Evolutionary conservation across 2,797 vertebrate genomes (phyloP), one percentile per base, ranked within the genome.

Genomic region (Manis crassicaudata): DNA sequence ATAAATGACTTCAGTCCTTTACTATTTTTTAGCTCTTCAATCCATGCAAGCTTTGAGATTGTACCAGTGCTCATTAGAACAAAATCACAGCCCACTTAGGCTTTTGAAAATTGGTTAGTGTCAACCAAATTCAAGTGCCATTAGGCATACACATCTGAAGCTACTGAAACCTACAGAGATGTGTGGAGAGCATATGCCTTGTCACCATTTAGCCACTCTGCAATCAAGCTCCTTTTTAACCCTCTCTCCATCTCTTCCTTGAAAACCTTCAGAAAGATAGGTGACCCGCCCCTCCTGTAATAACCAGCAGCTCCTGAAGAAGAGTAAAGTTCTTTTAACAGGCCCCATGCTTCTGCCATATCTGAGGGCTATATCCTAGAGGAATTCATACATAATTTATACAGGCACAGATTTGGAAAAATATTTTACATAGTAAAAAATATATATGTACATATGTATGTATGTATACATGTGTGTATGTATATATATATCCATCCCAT

Each of bases 81-180:
- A 81, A 87, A 92, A 87, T 92, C 13, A 7, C 54, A 50, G 67
- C 13, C 13, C 67, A 16, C 43, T 95, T 82, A 86, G 52, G 65
- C 72, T 92, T 87, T 81, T 16, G 43, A 29, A 92, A 95, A 87
- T 62, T 92, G 92, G 32, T 77, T 75, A 50, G 35, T 43, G 40
- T 72, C 76, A 52, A 40, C 27, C 50, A 62, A 63, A 68, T 88
- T 88, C 56, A 91, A 77, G 43, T 76, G 40, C 63, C 76, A 67
- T 96, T 81, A 92, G 88, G 77, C 43, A 37, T 12, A 90, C 56
- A n/a, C 20, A 95, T 58, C 67, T 88, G 93, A 95, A 90, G 16
- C 65, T 40, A 52, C 6, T 50, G 70, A 95, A 93, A 82, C 37
- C 68, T 84, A 35, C 9, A 29, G 54, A 68, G 3, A 63, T 62